phyloP scores from a whole-genome alignment of 2,888 invertebrate genomes.

The Lasioglossum oenotherae region DNA sequence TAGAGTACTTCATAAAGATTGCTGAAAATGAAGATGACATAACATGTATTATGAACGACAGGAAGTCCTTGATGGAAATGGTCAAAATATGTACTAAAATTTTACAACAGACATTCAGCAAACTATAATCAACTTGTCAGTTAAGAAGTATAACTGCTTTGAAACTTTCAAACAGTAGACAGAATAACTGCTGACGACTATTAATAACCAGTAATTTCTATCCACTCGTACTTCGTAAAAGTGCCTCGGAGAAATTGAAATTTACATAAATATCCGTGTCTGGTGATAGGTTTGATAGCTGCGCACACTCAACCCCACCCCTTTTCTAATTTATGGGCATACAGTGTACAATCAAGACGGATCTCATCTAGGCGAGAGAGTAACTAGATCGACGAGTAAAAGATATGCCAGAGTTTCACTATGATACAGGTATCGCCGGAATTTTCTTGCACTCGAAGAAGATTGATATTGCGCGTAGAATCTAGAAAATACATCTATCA shows the following conservation, averaged over 20 bases:
- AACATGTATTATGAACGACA: not conserved
- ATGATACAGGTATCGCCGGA: slow-evolving; percentile 16
- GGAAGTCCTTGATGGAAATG: not conserved
- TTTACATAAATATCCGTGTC: slow-evolving; percentile 3
- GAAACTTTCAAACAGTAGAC: not conserved
- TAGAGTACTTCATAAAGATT: not conserved
- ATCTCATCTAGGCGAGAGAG: slow-evolving; percentile 4
- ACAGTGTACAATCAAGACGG: not conserved
- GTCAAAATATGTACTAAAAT: not conserved
- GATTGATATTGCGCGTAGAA: slow-evolving; percentile 45
- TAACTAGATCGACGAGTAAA: slow-evolving; percentile 39
- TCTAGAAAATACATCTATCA: slow-evolving; percentile 38
- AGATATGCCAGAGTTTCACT: not conserved
- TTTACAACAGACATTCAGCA: not conserved
- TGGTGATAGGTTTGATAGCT: not conserved
- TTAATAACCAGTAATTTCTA: not conserved
- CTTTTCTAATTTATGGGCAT: slow-evolving; percentile 1
- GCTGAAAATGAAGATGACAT: not conserved
- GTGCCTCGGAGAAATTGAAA: not conserved
- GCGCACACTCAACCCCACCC: not conserved
- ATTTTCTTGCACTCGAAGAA: slow-evolving; percentile 23
- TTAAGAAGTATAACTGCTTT: not conserved
- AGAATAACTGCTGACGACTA: not conserved
- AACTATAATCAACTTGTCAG: not conserved
- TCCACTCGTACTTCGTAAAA: not conserved